Evolutionary conservation across 2,113 vertebrate species (phyloP).

Genomic region (Lota lota): DNA sequence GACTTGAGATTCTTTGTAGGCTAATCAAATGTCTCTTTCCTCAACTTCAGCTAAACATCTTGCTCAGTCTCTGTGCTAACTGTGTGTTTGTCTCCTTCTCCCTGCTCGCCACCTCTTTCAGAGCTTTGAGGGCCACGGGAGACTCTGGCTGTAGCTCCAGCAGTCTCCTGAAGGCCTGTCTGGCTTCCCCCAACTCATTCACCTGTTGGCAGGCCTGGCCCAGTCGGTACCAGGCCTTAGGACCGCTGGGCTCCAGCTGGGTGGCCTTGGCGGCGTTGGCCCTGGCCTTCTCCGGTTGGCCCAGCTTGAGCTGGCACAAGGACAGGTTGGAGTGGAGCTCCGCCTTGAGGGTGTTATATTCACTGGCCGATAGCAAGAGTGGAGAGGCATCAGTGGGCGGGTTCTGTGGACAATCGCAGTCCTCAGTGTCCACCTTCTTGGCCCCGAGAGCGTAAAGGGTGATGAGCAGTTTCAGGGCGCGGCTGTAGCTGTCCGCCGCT

Average conservation of each 20-base stretch:
- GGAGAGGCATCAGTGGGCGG: slow-evolving; percentile 28
- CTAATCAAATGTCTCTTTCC: neutral
- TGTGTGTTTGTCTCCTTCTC: slow-evolving; percentile 74
- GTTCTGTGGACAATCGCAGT: slow-evolving; percentile 9
- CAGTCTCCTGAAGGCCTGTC: slow-evolving; percentile 73
- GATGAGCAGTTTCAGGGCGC: slow-evolving; percentile 79
- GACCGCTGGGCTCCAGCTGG: slow-evolving; percentile 70
- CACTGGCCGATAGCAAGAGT: slow-evolving; percentile 34
- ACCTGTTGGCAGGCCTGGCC: slow-evolving; percentile 80
- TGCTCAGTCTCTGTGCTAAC: slow-evolving; percentile 81
- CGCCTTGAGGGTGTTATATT: slow-evolving; percentile 68
- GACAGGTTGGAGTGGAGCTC: slow-evolving; percentile 84
- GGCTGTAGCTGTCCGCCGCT: slow-evolving; percentile 79
- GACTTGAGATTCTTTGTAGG: neutral
- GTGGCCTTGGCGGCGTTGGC: slow-evolving; percentile 78
- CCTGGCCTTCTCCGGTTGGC: slow-evolving; percentile 73
- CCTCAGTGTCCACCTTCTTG: slow-evolving; percentile 13
- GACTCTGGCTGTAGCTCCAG: slow-evolving; percentile 80
- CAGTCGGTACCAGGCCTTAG: slow-evolving; percentile 84
- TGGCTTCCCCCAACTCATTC: slow-evolving; percentile 79
- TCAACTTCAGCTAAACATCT: slow-evolving; percentile 73
- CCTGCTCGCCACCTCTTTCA: slow-evolving; percentile 71
- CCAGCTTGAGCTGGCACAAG: slow-evolving; percentile 81
- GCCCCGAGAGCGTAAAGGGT: slow-evolving; percentile 49
- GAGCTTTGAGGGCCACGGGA: slow-evolving; percentile 75